Evolutionary conservation across 2,888 invertebrate species (phyloP).

Genomic region (Chloroclystis v-ata): DNA sequence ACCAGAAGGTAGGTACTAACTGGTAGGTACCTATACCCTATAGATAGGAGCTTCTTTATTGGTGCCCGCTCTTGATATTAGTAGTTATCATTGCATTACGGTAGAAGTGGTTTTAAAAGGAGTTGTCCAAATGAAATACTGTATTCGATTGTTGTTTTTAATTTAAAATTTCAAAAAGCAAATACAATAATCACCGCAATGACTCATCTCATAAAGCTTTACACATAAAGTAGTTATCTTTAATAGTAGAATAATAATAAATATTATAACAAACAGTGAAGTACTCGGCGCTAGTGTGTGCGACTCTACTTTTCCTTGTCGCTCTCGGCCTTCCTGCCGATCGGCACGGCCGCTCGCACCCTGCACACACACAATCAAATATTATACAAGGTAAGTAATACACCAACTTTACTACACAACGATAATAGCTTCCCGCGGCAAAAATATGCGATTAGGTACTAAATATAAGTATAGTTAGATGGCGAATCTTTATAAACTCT

Average conservation of each 20-base stretch:
- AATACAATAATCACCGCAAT: conserved; percentile 75
- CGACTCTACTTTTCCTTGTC: conserved; percentile 88
- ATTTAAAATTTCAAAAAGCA: conserved; percentile 79
- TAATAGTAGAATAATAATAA: conserved; percentile 71
- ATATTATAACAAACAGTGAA: conserved; percentile 70
- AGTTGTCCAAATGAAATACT: conserved; percentile 28
- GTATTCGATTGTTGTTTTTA: conserved; percentile 58
- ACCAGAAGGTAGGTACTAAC: no score
- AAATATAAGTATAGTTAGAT: no score
- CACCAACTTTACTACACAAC: not conserved
- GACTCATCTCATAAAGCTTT: conserved; percentile 77
- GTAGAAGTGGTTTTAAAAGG: no score
- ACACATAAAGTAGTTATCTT: conserved; percentile 72
- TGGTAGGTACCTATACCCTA: no score
- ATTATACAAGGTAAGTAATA: not conserved
- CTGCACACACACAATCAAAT: conserved; percentile 64
- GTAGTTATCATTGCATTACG: no score
- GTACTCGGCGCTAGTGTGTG: conserved; percentile 67
- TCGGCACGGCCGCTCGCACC: conserved; percentile 91
- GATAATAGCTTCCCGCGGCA: no score
- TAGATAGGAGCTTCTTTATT: no score
- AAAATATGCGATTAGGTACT: no score
- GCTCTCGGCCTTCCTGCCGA: conserved; percentile 90
- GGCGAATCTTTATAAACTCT: no score
- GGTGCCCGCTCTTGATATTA: no score